Evolutionary conservation across 2,797 vertebrate species (phyloP), one percentile per base, ranked within the genome.

Genomic region (Tauraco hartlaubi): DNA sequence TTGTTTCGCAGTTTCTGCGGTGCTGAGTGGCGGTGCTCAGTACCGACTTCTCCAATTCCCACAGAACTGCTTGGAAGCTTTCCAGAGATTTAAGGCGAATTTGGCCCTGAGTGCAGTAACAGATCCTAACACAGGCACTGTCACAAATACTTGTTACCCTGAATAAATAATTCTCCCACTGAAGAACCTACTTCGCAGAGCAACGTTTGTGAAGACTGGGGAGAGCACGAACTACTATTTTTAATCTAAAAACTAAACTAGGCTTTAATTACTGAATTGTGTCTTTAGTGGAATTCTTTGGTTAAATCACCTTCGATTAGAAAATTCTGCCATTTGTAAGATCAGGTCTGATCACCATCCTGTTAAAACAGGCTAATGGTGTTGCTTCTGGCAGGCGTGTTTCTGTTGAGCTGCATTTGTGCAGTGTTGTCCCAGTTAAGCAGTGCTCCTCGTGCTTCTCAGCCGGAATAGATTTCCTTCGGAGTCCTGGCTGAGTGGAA

Each of bases 351-450:
- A 31, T 56, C 5, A 2, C 28, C 1, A 1, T 58, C 46, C 44
- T 63, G 61, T 64, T 46, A 10, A 17, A 54, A 5, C 44, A 54
- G 33, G 20, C 54, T 10, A 1, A 3, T 21, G 3, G 0, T 6
- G 43, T 31, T 52, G 58, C 69, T 56, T 17, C 52, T 77, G 11
- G 15, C 37, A 28, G 63, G 15, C 4, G 2, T 44, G 31, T 61
- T 52, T 55, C 71, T 52, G 1, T 31, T 2, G 9, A 25, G 80
- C 69, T 17, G 68, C 37, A 0, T 11, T 18, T 37, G 61, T 14
- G 20, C 31, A 5, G 46, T 2, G 33, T 12, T 72, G 79, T 35
- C 79, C 87, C 69, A 4, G 79, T 28, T 63, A 52, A 52, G 39
- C 69, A 15, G 39, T 10, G 23, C 82, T 78, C 37, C 44, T 68